These are phyloP conservation scores for Cryptoblepharus egeriae DNA, from an alignment of 2,797 vertebrate species.

Conservation along the genomic window DNA sequence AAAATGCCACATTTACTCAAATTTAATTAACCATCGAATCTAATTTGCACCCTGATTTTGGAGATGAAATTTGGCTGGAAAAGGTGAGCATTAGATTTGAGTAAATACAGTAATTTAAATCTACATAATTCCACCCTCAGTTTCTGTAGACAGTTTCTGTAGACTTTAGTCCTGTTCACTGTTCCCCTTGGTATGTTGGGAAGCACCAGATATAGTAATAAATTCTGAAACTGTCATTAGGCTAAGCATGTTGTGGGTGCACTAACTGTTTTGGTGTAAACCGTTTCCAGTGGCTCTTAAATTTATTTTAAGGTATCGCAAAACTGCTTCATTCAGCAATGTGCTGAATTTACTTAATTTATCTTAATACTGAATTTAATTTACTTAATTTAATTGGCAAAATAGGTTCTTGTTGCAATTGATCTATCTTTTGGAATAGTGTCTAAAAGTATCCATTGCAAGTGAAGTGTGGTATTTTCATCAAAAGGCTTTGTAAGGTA, in stretches of 20 bases:
- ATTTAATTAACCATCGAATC: too few species aligned
- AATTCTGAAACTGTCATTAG: neutral
- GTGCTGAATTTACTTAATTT: conserved; percentile 42
- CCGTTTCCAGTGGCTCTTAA: neutral
- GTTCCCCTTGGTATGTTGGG: neutral
- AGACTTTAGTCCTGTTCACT: too few species aligned
- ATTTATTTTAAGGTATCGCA: neutral
- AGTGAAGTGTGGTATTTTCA: conserved; percentile 3
- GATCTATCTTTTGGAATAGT: conserved; percentile 34
- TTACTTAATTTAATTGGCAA: conserved; percentile 37
- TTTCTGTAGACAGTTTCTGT: too few species aligned
- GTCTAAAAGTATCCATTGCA: conserved; percentile 27
- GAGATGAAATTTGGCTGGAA: too few species aligned
- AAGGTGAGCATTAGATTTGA: too few species aligned
- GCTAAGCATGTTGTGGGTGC: neutral
- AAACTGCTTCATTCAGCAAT: conserved; percentile 32
- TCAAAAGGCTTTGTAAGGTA: conserved; percentile 1
- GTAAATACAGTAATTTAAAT: too few species aligned
- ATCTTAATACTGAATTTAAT: too few species aligned
- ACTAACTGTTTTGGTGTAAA: neutral
- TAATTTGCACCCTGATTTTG: too few species aligned
- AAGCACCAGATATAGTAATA: neutral
- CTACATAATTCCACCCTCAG: too few species aligned
- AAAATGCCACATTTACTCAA: too few species aligned
- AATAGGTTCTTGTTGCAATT: conserved; percentile 41